Base-by-base conservation (phyloP, 2,797 vertebrate species). In the Melanotaenia maccullochi region DNA sequence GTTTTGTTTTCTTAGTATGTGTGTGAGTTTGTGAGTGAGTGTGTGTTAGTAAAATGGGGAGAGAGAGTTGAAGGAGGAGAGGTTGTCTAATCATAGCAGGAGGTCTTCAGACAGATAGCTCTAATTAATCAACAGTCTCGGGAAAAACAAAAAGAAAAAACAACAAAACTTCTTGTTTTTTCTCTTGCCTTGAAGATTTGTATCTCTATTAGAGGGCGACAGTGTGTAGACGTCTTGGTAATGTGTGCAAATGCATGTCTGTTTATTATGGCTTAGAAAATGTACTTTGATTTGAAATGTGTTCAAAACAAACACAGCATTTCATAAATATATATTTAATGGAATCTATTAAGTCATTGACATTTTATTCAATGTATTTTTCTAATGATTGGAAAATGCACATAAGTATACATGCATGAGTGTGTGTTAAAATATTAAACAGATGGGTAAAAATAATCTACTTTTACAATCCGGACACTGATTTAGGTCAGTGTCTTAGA, bases 1-100 rank as follows among this genome's bases (percentile, higher is more conserved):
- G 85, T 92, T 93, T 93, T 92, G 89, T 90, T 93, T 90, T 91
- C 84, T 88, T 93, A 89, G 90, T 77, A 76, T 73, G 83, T 83
- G 81, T 86, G 86, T 78, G 71, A 32, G 76, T 28, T 76, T 79
- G 71, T 77, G 71, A 70, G 62, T 60, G 68, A 16, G 60, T 55
- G 80, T 63, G 63, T 63, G 44, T 58, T 28, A 54, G 36, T 67
- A 22, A 57, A 55, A 70, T 60, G 49, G 30, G 49, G 30, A 65
- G 44, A 73, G 64, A 75, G 71, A 71, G 44, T 73, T 77, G 76
- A 85, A 73, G 78, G 72, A 88, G 82, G 62, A 80, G 73, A 78
- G 73, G 65, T 76, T 85, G 73, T 83, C 73, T 82, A 68, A 89
- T 60, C 70, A 58, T 42, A 81, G 73, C 79, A 77, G 76, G 84